Evolutionary conservation across 2,888 invertebrate species (phyloP).

Genomic region (Mellilla xanthometata): DNA sequence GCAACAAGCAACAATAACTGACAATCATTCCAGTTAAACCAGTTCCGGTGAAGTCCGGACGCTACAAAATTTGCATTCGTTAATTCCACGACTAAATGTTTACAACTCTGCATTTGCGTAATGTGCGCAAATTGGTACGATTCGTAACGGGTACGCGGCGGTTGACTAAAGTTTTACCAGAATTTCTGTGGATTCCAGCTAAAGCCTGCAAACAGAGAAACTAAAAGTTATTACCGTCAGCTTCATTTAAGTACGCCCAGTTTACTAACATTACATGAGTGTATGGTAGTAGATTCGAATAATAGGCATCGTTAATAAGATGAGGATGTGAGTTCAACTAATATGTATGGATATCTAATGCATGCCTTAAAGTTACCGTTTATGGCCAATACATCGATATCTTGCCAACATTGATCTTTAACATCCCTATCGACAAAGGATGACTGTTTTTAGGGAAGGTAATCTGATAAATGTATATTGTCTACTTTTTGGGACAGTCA

Average conservation of each 20-base stretch:
- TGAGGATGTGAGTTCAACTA: too few relatives aligned
- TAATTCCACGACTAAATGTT: constrained; percentile 39
- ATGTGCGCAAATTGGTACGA: constrained; percentile 26
- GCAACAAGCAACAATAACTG: constrained; percentile 37
- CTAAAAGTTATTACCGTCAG: constrained; percentile 9
- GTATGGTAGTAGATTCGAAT: too few relatives aligned
- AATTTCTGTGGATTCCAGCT: constrained; percentile 1
- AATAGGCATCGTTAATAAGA: too few relatives aligned
- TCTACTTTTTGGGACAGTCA: too few relatives aligned
- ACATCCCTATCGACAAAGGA: too few relatives aligned
- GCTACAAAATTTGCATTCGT: constrained; percentile 47
- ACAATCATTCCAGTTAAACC: constrained; percentile 41
- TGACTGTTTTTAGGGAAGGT: too few relatives aligned
- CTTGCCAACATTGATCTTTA: too few relatives aligned
- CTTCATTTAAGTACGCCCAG: not conserved
- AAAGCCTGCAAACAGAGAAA: constrained; percentile 6
- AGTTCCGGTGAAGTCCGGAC: constrained; percentile 24
- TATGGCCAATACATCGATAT: too few relatives aligned
- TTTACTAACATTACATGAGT: not conserved
- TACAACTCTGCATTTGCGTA: constrained; percentile 33
- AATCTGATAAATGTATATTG: too few relatives aligned
- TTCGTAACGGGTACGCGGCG: constrained; percentile 11
- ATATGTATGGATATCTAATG: too few relatives aligned
- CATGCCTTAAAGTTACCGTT: too few relatives aligned
- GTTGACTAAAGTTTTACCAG: constrained; percentile 7